Base-by-base conservation (phyloP, 2,797 vertebrate species). In the Prunella strophiata region DNA sequence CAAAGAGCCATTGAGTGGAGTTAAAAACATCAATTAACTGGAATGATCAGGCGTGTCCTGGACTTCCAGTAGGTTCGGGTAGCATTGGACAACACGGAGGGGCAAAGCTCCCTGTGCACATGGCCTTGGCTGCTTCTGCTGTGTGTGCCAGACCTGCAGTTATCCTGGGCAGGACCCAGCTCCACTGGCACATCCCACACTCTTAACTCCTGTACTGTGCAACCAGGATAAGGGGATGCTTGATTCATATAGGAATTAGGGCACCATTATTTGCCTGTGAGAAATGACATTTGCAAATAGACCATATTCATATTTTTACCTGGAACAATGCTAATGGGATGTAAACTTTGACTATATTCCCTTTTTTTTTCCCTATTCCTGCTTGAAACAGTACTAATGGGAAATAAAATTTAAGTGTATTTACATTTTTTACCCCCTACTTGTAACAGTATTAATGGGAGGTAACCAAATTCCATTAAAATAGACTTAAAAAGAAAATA, bases 1-100 rank as follows among this genome's bases (percentile, higher is more conserved):
- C 92, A 94, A 96, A 93, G 87, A 87, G 52, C 89, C 88, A 82
- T 87, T 93, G 92, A 94, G 52, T 3, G 0, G 15, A 70, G 77
- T n/a, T 65, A 14, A 73, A 87, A 76, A 50, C 43, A 54, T 63
- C 71, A 70, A 55, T 93, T 80, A 76, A 50, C 78, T 85, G n/a
- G 67, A 73, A 91, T 59, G 78, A 87, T 89, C 52, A 19, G 58
- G 74, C 78, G 2, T 34, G 63, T 78, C 74, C 59, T 32, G 65
- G 14, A 7, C 36, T 91, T 76, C n/a, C 89, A 63, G 73, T 13
- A 7, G 57, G 19, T 77, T 81, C 0, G 1, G 38, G 45, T 30
- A 57, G 52, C 21, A 1, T 1, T 5, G 25, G 58, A 22, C 48
- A 77, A 0, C 7, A 1, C 3, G 0, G 50, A n/a, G 21, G n/a